Evolutionary conservation across 2,113 vertebrate genomes (phyloP).

Genomic region (Dermatemys mawii): DNA sequence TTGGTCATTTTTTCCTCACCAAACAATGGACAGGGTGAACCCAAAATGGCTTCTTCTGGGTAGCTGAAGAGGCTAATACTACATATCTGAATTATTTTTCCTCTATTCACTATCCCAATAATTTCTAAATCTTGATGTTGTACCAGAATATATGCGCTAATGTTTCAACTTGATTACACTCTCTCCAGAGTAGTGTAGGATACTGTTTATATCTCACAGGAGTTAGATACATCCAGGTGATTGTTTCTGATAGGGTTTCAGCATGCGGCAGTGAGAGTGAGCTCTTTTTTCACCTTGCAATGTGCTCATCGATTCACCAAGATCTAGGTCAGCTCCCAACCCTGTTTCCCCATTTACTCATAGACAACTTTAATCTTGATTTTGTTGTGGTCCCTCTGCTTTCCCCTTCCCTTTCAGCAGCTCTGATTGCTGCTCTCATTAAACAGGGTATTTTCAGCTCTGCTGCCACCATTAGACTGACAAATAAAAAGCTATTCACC

Average conservation of each 20-base stretch:
- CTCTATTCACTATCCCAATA: neutral
- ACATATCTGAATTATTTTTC: neutral
- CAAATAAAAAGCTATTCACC: neutral
- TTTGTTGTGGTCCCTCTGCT: neutral
- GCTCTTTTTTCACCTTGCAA: neutral
- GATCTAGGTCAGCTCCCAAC: neutral
- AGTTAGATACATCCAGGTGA: neutral
- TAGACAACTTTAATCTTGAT: neutral
- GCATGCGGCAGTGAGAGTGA: neutral
- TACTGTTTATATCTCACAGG: neutral
- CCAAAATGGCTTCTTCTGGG: neutral
- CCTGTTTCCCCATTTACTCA: neutral
- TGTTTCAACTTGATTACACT: neutral
- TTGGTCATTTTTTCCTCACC: neutral
- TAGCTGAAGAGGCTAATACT: neutral
- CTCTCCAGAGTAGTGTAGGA: neutral
- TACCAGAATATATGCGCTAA: neutral
- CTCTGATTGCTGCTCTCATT: neutral
- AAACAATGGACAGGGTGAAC: neutral
- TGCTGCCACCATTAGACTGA: fast-evolving
- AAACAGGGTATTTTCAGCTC: neutral
- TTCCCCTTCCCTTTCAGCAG: neutral
- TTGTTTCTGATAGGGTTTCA: neutral
- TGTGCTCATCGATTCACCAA: neutral
- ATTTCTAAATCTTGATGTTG: neutral